These are phyloP conservation scores for Oryzias woworae DNA, from an alignment of 2,113 vertebrate genomes.

Conservation along the genomic window DNA sequence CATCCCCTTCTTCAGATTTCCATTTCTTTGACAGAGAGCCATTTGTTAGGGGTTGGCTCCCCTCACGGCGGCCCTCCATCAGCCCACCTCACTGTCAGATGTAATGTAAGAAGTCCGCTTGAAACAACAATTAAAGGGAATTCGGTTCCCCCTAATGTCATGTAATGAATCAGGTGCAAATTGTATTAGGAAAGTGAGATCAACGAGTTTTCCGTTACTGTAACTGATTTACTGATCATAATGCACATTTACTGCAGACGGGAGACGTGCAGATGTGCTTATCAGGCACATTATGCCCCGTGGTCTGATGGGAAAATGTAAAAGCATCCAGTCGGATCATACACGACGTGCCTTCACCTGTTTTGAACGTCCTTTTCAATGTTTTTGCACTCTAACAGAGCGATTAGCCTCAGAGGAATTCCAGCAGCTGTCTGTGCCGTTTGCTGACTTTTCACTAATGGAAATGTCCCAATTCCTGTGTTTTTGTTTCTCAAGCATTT, in stretches of 20 bases:
- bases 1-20: constrained; percentile 28
- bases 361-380: neutral
- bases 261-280: constrained; percentile 40
- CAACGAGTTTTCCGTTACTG: constrained; percentile 57
- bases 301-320: constrained; percentile 16
- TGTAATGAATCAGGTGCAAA: constrained; percentile 51
- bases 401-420: neutral
- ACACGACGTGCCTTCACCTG: neutral
- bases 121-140: constrained; percentile 26
- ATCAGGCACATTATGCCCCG: constrained; percentile 16
- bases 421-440: too few species aligned
- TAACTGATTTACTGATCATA: constrained; percentile 57
- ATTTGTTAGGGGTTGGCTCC: constrained; percentile 20
- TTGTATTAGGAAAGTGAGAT: constrained; percentile 54
- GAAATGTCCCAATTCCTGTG: too few species aligned
- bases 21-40: constrained; percentile 27
- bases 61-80: neutral
- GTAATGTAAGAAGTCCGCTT: constrained; percentile 42
- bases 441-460: too few species aligned
- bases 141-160: constrained; percentile 25
- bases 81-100: constrained; percentile 17
- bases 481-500: too few species aligned
- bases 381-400: neutral
- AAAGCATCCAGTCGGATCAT: constrained; percentile 27
- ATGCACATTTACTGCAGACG: constrained; percentile 32